Percentiles rank a stretch among this genome's conserved stretches.
phyloP scores from a whole-genome alignment of 2,888 invertebrate genomes.

The Tetanocera ferruginea region DNA sequence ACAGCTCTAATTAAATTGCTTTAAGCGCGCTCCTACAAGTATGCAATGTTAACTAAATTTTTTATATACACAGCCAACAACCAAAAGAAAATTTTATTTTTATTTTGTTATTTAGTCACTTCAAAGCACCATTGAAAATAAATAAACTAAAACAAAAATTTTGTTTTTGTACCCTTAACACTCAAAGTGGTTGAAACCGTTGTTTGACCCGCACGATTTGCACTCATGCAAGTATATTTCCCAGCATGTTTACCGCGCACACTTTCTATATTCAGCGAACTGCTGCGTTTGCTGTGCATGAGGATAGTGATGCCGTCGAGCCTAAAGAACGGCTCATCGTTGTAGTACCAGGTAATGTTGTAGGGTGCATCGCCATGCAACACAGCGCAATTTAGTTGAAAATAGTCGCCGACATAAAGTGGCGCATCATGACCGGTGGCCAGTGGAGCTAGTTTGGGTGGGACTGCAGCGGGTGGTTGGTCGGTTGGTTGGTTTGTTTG shows the following conservation, averaged over 20 bases:
- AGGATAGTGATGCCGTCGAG: conserved; percentile 61
- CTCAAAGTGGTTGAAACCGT: conserved; percentile 64
- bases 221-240: conserved; percentile 80
- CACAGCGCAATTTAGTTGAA: conserved; percentile 77
- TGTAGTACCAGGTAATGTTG: conserved; percentile 82
- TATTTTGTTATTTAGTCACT: not conserved
- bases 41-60: conserved; percentile 18
- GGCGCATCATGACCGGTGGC: conserved; percentile 74
- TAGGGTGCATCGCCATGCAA: conserved; percentile 85
- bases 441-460: conserved; percentile 76
- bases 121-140: not conserved
- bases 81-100: not conserved
- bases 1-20: not conserved
- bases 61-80: not conserved
- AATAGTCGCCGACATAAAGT: conserved; percentile 75
- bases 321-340: conserved; percentile 66
- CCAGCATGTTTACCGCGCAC: conserved; percentile 78
- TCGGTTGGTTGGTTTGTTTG: conserved; percentile 66
- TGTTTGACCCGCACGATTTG: conserved; percentile 74
- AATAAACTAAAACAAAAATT: too few species aligned
- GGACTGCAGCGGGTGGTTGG: conserved; percentile 72
- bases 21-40: conserved; percentile 25
- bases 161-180: conserved; percentile 65
- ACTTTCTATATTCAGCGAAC: conserved; percentile 75
- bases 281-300: conserved; percentile 74